These are phyloP conservation scores for Volucella bombylans DNA, from an alignment of 2,888 invertebrate genomes.

Conservation along the genomic window DNA sequence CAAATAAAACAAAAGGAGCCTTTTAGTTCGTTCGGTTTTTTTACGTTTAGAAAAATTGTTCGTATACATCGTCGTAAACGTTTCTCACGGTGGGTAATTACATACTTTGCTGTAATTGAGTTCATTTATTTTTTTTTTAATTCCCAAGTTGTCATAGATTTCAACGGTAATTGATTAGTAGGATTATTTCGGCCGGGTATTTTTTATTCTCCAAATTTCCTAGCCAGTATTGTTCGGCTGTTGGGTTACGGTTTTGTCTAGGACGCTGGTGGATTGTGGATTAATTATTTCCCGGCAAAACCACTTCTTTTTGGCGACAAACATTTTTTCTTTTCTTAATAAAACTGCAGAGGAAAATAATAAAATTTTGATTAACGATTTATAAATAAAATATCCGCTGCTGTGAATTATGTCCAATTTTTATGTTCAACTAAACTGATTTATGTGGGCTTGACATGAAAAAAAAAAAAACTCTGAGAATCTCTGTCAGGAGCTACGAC, in stretches of 20 bases:
- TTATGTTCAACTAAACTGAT: neutral
- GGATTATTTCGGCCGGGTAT: neutral
- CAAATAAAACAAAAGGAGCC: neutral
- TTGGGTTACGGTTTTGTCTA: slow-evolving; percentile 16
- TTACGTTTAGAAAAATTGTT: neutral
- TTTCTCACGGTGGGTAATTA: slow-evolving; percentile 1
- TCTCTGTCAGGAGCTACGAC: too few species aligned
- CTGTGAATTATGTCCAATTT: neutral
- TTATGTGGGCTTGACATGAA: neutral
- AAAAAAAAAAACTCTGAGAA: too few species aligned
- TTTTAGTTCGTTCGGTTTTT: slow-evolving; percentile 23
- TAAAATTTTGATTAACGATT: neutral
- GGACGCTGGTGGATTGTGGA: slow-evolving; percentile 7
- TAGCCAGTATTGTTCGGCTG: slow-evolving; percentile 20
- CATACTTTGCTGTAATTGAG: neutral
- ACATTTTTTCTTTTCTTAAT: neutral
- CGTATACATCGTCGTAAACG: slow-evolving; percentile 5
- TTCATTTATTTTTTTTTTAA: slow-evolving; percentile 3
- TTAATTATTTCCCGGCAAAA: slow-evolving; percentile 11
- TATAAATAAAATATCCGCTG: neutral
- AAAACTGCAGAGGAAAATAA: neutral
- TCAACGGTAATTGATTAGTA: neutral
- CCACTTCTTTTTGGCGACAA: neutral
- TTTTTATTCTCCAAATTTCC: neutral
- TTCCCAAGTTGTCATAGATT: slow-evolving; percentile 14